Evolutionary conservation across 37 sponge, comb jelly and placozoan genomes (phyloP).

Genomic region (Agelas oroides): DNA sequence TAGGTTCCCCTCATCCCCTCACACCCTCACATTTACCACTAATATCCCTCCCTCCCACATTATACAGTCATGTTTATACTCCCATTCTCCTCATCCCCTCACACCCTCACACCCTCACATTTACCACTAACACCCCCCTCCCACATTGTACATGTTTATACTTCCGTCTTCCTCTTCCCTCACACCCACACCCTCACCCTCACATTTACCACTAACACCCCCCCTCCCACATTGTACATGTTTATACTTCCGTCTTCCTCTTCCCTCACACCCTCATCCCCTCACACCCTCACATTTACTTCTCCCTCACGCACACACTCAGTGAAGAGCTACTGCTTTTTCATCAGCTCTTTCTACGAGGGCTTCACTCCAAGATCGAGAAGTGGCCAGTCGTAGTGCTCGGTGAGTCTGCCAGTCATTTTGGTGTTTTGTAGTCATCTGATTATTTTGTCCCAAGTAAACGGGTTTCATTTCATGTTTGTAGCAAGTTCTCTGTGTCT

Average conservation of each 20-base stretch:
- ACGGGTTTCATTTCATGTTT: too few species aligned
- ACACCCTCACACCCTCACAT: background rate
- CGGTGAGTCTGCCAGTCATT: too few species aligned
- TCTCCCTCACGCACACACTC: background rate
- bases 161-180: too few species aligned
- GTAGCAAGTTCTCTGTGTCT: too few species aligned
- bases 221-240: background rate
- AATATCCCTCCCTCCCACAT: too few species aligned
- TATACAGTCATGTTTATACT: background rate
- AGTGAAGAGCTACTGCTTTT: slow-evolving; percentile 69
- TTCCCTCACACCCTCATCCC: background rate
- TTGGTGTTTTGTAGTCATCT: too few species aligned
- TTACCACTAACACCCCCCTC: background rate
- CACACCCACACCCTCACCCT: too few species aligned
- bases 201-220: too few species aligned
- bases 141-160: too few species aligned
- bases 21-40: too few species aligned
- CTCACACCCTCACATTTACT: background rate
- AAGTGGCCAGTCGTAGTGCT: slow-evolving; percentile 81
- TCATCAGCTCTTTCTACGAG: slow-evolving; percentile 74
- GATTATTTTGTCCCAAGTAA: too few species aligned
- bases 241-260: too few species aligned
- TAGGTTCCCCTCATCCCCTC: slow-evolving; percentile 1
- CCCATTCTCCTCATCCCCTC: background rate
- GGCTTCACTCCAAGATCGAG: slow-evolving; percentile 58